phyloP scores from a whole-genome alignment of 2,113 vertebrate genomes.

The Solea solea region DNA sequence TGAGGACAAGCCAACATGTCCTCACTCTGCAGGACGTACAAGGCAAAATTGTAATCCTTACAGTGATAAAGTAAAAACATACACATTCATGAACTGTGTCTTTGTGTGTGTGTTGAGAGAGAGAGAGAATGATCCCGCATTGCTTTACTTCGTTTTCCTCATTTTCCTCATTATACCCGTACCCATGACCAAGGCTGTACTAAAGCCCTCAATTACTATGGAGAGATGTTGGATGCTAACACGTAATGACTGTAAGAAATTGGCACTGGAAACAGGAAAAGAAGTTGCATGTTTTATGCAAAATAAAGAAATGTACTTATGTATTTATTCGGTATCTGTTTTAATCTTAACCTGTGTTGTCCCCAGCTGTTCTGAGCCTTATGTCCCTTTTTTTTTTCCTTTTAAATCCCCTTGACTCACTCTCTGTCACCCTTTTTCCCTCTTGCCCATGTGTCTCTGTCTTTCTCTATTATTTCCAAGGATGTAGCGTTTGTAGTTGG shows the following conservation, averaged over 20 bases:
- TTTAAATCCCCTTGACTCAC: background rate
- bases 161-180: slow-evolving; percentile 22
- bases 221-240: background rate
- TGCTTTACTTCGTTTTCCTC: background rate
- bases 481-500: slow-evolving; percentile 33
- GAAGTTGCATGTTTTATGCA: background rate
- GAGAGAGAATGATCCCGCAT: background rate
- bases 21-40: too few species aligned
- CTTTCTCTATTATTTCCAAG: slow-evolving; percentile 40
- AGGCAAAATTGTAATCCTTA: too few species aligned
- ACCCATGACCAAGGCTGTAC: slow-evolving; percentile 12
- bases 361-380: background rate
- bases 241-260: slow-evolving; percentile 8
- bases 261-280: background rate
- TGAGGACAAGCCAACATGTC: too few species aligned
- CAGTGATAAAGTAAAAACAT: too few species aligned
- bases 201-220: background rate
- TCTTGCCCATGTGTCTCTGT: slow-evolving; percentile 7
- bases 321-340: background rate
- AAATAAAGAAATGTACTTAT: background rate
- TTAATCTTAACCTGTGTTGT: background rate
- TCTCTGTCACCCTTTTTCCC: slow-evolving; percentile 4
- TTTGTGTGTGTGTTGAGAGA: too few species aligned
- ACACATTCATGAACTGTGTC: too few species aligned
- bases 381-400: background rate